Evolutionary conservation across 2,797 vertebrate species (phyloP), one percentile per base, ranked within the genome.

Genomic region (Echeneis naucrates): DNA sequence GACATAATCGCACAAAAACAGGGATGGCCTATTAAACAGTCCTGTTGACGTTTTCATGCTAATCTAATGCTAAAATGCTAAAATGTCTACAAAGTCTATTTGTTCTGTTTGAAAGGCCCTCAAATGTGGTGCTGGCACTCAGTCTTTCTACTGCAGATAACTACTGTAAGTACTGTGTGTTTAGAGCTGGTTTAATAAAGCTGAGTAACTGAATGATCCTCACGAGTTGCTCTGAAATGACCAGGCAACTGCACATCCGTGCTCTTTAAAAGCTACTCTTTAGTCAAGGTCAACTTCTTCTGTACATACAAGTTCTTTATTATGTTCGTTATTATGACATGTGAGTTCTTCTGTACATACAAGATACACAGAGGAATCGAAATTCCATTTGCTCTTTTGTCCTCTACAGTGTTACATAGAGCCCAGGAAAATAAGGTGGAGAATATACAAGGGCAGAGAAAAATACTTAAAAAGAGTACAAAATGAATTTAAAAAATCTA

Each of bases 261-360:
- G 67, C 79, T 82, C 66, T 89, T 89, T 87, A 88, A 92, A 76
- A 78, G 70, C 75, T 65, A 75, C 76, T 66, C 40, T 57, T 58
- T 68, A n/a, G n/a, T n/a, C n/a, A n/a, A n/a, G n/a, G n/a, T n/a
- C n/a, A n/a, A n/a, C n/a, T n/a, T n/a, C n/a, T n/a, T n/a, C n/a
- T n/a, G n/a, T n/a, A n/a, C n/a, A n/a, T n/a, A n/a, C n/a, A n/a
- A n/a, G n/a, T n/a, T n/a, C n/a, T n/a, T n/a, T n/a, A n/a, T n/a
- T n/a, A n/a, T n/a, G n/a, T n/a, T n/a, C n/a, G n/a, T n/a, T n/a
- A n/a, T n/a, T n/a, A n/a, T n/a, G n/a, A n/a, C n/a, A n/a, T n/a
- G n/a, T n/a, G n/a, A n/a, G n/a, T n/a, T n/a, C n/a, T n/a, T n/a
- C n/a, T n/a, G n/a, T n/a, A n/a, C n/a, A n/a, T n/a, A n/a, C n/a